phyloP scores from a whole-genome alignment of 2,797 vertebrate genomes.

The Denticeps clupeoides region DNA sequence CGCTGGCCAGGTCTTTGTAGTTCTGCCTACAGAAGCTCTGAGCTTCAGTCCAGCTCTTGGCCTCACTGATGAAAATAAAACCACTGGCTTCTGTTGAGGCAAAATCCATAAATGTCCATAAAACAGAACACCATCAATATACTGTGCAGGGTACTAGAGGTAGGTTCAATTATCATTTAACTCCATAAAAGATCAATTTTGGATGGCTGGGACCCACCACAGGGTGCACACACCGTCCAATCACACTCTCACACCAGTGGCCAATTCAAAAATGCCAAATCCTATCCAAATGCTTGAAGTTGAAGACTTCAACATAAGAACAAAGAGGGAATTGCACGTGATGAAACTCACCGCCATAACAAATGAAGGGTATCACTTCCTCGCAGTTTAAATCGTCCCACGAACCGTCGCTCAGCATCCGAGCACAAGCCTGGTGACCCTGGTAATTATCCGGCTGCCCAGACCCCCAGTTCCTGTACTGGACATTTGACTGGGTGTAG shows the following conservation, averaged over 20 bases:
- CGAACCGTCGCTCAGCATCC: accelerated
- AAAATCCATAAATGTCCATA: background rate
- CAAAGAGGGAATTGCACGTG: too few relatives aligned
- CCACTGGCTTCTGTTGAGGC: background rate
- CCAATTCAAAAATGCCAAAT: too few relatives aligned
- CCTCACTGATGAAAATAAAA: background rate
- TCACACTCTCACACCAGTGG: too few relatives aligned
- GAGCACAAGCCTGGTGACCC: background rate
- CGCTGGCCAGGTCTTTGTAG: background rate
- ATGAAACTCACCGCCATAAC: slow-evolving; percentile 1
- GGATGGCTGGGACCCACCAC: too few relatives aligned
- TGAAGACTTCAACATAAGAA: too few relatives aligned
- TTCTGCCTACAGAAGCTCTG: background rate
- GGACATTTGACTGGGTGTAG: accelerated
- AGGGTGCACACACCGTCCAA: too few relatives aligned
- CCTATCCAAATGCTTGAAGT: too few relatives aligned
- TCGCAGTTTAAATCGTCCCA: background rate
- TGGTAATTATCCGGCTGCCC: accelerated
- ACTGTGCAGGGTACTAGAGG: too few relatives aligned
- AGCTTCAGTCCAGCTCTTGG: background rate
- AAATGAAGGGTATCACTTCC: background rate
- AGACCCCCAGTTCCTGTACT: background rate
- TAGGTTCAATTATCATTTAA: background rate
- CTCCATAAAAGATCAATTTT: background rate
- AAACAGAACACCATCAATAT: background rate